phyloP scores from a whole-genome alignment of 2,888 invertebrate species.

The Seira ritae region DNA sequence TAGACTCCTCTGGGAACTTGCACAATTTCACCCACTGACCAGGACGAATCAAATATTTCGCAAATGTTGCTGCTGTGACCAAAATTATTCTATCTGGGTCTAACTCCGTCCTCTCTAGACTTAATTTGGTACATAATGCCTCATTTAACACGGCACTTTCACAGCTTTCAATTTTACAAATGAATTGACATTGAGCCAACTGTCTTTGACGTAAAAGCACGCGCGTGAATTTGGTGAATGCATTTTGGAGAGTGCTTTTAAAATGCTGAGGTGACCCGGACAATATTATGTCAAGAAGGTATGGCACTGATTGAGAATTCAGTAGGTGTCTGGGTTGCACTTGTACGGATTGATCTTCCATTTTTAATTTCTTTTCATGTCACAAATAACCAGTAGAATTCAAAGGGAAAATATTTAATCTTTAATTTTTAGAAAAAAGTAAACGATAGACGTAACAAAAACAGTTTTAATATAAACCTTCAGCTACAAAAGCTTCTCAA shows the following conservation, averaged over 20 bases:
- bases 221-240: neutral
- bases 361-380: no score
- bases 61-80: neutral
- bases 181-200: conserved; percentile 10
- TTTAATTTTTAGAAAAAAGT: no score
- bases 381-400: no score
- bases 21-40: conserved; percentile 46
- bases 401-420: no score
- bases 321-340: no score
- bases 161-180: no score
- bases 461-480: no score
- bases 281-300: conserved; percentile 2
- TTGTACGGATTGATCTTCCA: no score
- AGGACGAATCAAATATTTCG: conserved; percentile 27
- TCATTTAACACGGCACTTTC: neutral
- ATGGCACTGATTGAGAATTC: no score
- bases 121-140: conserved; percentile 6
- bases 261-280: neutral
- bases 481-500: no score
- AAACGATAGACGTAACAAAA: no score
- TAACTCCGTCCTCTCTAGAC: conserved; percentile 7
- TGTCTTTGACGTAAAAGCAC: conserved; percentile 31
- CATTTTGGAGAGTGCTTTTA: conserved; percentile 8
- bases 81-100: conserved; percentile 39
- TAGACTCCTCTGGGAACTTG: conserved; percentile 15